Conservation (phyloP, 64 coral and sea anemone species). For the Orbicella faveolata region DNA sequence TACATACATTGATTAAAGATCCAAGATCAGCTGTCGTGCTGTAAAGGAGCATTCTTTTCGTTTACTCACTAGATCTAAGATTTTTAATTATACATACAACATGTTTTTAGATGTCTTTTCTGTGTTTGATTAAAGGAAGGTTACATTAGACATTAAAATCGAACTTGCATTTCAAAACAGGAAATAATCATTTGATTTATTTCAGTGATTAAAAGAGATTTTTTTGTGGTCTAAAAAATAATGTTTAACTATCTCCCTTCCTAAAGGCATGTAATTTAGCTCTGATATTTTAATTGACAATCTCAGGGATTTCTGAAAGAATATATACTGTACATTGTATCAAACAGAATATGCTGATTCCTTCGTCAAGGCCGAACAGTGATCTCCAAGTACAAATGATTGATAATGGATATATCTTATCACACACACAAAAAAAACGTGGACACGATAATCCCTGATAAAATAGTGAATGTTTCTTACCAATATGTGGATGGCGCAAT, state of each 20-base stretch:
- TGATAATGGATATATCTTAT: no score
- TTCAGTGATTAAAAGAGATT: neutral
- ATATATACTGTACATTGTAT: no score
- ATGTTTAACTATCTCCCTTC: neutral
- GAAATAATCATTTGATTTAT: conserved; percentile 7
- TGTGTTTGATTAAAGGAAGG: neutral
- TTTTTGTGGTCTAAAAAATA: neutral
- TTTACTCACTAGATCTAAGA: no score
- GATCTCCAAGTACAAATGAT: no score
- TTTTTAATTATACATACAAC: no score
- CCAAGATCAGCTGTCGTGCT: neutral
- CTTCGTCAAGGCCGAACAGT: neutral
- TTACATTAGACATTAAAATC: neutral
- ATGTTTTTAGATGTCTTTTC: no score
- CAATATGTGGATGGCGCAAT: conserved; percentile 92
- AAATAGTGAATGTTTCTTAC: conserved; percentile 27
- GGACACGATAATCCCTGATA: neutral
- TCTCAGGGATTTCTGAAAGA: no score
- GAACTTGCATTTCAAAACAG: neutral
- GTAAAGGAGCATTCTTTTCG: neutral
- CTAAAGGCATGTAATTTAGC: neutral
- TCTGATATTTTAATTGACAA: neutral
- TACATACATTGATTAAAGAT: neutral
- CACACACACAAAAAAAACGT: no score
- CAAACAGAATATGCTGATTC: neutral